Percentiles rank a stretch among this genome's conserved stretches.
Conservation (phyloP, 2,113 vertebrate genomes). For the Python bivittatus region DNA sequence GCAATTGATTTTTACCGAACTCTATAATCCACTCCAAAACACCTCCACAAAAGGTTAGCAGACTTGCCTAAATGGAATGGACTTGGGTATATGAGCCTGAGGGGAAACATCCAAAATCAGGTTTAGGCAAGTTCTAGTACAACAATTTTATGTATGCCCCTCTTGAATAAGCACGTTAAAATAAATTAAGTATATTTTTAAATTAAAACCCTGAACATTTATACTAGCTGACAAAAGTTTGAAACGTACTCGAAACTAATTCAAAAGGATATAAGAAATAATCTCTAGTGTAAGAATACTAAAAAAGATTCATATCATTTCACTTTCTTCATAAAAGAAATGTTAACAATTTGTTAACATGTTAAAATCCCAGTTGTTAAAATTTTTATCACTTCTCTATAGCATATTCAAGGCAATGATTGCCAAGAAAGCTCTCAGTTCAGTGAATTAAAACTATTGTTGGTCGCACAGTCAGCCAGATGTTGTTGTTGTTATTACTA, state of each 20-base stretch:
- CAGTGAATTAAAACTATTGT: neutral
- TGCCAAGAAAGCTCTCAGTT: neutral
- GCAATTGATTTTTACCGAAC: neutral
- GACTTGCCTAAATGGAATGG: no score
- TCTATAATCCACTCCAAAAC: neutral
- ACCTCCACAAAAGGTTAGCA: neutral
- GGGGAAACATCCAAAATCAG: no score
- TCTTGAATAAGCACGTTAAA: neutral
- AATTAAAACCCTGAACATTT: neutral
- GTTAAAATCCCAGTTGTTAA: neutral
- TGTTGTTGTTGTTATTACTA: neutral
- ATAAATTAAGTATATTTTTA: neutral
- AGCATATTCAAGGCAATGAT: neutral
- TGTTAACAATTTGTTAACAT: neutral
- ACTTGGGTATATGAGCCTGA: neutral
- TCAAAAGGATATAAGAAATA: neutral
- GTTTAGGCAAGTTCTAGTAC: neutral
- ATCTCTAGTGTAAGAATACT: neutral
- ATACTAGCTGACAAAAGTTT: neutral
- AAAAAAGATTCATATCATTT: neutral
- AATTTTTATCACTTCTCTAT: neutral
- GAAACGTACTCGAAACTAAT: neutral
- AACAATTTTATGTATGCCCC: neutral
- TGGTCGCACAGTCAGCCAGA: no score
- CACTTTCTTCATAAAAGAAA: neutral